Evolutionary conservation across 2,113 vertebrate genomes (phyloP).

Genomic region (Patagioenas fasciata): DNA sequence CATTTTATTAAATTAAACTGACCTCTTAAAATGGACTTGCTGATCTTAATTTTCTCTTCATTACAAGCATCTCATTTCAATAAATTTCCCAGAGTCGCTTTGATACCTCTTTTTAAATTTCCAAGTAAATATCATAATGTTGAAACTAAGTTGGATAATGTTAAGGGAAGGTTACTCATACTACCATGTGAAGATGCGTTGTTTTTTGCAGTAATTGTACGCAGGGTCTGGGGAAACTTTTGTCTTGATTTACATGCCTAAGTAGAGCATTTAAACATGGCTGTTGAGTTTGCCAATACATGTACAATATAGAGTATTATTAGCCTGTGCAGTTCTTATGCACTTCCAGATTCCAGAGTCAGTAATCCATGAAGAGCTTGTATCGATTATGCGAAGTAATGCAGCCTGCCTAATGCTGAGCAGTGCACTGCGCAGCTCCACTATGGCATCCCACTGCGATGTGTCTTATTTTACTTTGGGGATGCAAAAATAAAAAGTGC

Average conservation of each 20-base stretch:
- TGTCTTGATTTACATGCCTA: neutral
- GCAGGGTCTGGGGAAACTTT: neutral
- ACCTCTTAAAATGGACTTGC: neutral
- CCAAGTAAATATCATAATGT: neutral
- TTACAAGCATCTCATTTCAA: neutral
- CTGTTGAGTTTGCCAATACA: neutral
- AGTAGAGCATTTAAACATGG: neutral
- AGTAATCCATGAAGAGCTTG: neutral
- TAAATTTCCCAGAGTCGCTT: constrained; percentile 18
- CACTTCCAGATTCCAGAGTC: neutral
- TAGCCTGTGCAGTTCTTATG: neutral
- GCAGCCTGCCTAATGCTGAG: neutral
- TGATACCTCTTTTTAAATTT: neutral
- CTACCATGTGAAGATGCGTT: neutral
- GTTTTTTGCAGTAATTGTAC: neutral
- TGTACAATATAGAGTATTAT: neutral
- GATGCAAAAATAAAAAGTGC: neutral
- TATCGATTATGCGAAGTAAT: neutral
- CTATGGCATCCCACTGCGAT: neutral
- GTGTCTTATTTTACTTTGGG: neutral
- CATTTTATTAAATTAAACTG: neutral
- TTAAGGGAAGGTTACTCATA: neutral
- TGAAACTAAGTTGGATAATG: neutral
- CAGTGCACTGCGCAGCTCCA: neutral
- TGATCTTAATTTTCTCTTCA: constrained; percentile 15